A percentile compares a stretch with the other conserved stretches of the same genome.
Evolutionary conservation across 2,113 vertebrate species (phyloP).

Genomic region (Percina caprodes): DNA sequence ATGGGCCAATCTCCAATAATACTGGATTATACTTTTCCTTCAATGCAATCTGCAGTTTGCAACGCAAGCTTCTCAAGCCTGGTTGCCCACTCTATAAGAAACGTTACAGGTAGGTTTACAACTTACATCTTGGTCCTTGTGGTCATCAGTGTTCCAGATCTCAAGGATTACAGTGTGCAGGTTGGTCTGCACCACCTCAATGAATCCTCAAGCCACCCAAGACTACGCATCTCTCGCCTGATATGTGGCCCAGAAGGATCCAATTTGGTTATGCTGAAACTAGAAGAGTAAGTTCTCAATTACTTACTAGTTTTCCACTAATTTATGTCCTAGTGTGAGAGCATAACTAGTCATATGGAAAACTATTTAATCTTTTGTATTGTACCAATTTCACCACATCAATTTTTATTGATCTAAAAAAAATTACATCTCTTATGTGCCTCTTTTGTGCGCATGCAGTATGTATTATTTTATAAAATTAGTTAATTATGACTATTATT

Average conservation of each 20-base stretch:
- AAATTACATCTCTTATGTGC: too few species aligned
- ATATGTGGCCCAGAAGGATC: conserved; percentile 94
- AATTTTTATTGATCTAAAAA: background rate
- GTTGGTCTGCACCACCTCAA: conserved; percentile 93
- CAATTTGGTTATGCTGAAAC: conserved; percentile 93
- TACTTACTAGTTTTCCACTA: background rate
- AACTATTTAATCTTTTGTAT: background rate
- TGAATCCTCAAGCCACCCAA: conserved; percentile 84
- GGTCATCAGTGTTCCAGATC: conserved; percentile 88
- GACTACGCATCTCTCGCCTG: conserved; percentile 90
- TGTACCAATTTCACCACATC: background rate
- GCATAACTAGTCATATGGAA: background rate
- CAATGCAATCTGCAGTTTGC: background rate
- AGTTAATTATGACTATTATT: conserved; percentile 43
- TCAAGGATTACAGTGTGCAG: conserved; percentile 93
- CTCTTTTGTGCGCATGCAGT: background rate
- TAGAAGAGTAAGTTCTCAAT: conserved; percentile 80
- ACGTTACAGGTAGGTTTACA: background rate
- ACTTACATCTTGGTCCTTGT: conserved; percentile 23
- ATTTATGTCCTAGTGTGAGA: background rate
- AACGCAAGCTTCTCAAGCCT: background rate
- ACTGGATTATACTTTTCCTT: background rate
- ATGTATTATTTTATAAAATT: background rate
- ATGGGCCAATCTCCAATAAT: background rate
- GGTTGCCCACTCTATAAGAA: background rate